Conservation (phyloP, 2,113 vertebrate species). For the Illadopsis cleaveri region DNA sequence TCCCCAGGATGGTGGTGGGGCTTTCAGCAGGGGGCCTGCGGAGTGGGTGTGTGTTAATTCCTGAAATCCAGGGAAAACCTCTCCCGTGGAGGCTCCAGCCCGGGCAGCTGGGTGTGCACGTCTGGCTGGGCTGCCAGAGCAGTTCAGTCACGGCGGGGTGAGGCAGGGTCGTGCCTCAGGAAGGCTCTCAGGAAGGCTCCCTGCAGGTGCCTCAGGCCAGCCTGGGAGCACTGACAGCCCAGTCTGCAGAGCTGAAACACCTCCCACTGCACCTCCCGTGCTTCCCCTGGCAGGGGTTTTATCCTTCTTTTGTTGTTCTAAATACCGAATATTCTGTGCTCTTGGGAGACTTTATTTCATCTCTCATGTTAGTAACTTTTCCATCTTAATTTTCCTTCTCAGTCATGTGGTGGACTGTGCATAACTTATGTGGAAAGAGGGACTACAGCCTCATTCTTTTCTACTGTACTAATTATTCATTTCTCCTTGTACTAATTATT, state of each 20-base stretch:
- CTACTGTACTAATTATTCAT: not conserved
- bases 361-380: not conserved
- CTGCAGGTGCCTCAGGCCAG: not conserved
- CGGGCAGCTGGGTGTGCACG: not conserved
- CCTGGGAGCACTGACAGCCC: fast-evolving
- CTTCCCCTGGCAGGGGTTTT: not conserved
- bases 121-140: not conserved
- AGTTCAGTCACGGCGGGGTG: not conserved
- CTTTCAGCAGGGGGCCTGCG: not conserved
- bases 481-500: not conserved
- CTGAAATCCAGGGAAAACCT: not conserved
- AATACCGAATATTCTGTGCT: not conserved
- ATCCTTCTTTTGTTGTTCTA: not conserved
- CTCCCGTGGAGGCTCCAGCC: not conserved
- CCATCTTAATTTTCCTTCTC: not conserved
- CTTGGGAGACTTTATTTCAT: not conserved
- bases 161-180: not conserved
- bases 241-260: not conserved
- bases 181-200: not conserved
- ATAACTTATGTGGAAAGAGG: not conserved
- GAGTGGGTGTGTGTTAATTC: fast-evolving
- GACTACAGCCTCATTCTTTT: not conserved
- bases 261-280: not conserved
- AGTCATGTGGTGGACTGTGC: not conserved
- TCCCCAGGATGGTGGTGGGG: no score